Evolutionary conservation across 2,888 invertebrate genomes (phyloP), one percentile per base, ranked within the genome.

Genomic region (Octonoba sinensis): DNA sequence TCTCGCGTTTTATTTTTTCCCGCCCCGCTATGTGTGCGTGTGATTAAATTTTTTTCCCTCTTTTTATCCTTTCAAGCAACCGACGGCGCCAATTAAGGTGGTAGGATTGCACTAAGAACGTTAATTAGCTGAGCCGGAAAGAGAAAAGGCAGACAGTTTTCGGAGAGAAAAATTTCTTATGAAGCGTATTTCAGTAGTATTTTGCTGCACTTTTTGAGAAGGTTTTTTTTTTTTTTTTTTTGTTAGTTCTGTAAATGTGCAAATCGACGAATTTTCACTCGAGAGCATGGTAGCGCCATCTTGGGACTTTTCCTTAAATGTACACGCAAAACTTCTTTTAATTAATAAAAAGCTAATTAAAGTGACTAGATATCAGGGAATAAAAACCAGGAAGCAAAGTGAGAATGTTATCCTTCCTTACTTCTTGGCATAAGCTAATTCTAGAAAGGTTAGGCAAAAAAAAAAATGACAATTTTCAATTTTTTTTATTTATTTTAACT

Each of bases 71-170:
- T 62, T 62, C 44, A 36, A 11, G 51, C 15, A 36, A 47, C 62
- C 62, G 57, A 54, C 70, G 72, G 65, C 71, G 73, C 73, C 79
- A 72, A 79, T 73, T 79, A 73, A 67, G 72, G 54, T 62, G 18
- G 56, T 20, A 51, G 73, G 51, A 67, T 79, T 79, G 71, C 27
- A 27, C 67, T 67, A 73, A 79, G 79, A 67, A 67, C 57, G 79
- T 73, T 79, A 79, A 79, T 79, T 79, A 79, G 79, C 62, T 73
- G 60, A 72, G 67, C 54, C 44, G 60, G 46, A 60, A 47, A 71
- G 65, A 47, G 54, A 44, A 60, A 67, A 22, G 15, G 22, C 20
- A 20, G 60, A 36, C 18, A 47, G 67, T 3, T 11, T 36, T 16
- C 15, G 36, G 56, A 54, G 54, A 51, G 20, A 27, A 49, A 12